Conservation (phyloP, 2,797 vertebrate species). For the Ptychadena robeensis region DNA sequence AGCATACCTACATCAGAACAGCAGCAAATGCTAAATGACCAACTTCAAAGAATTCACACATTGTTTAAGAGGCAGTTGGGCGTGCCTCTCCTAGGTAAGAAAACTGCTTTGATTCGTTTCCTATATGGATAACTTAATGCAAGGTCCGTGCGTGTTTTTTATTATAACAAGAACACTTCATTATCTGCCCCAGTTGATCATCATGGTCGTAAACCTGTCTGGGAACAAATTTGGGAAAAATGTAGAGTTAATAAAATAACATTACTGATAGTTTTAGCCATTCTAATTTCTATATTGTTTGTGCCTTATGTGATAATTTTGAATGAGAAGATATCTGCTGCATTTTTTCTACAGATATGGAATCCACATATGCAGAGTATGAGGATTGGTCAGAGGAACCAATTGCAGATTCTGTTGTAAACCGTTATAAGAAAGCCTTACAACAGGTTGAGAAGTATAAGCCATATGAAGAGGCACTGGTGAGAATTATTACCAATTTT, state of each 20-base stretch:
- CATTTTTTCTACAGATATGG: conserved; percentile 85
- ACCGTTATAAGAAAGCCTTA: conserved; percentile 85
- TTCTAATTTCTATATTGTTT: neutral
- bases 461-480: conserved; percentile 88
- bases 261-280: neutral
- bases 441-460: conserved; percentile 86
- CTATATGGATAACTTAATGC: too few relatives aligned
- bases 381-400: conserved; percentile 93
- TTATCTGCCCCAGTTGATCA: neutral
- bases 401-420: conserved; percentile 74
- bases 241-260: too few relatives aligned
- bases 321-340: neutral
- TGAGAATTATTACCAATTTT: conserved; percentile 64
- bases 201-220: neutral
- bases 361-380: conserved; percentile 88
- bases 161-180: neutral
- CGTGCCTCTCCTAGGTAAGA: conserved; percentile 89
- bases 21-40: conserved; percentile 85
- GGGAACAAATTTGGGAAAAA: neutral
- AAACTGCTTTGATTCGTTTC: too few relatives aligned
- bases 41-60: conserved; percentile 89
- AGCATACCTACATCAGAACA: conserved; percentile 82
- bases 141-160: neutral
- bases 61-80: conserved; percentile 94
- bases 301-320: neutral